Conservation (phyloP, 2,888 invertebrate species). For the Eristalis pertinax region DNA sequence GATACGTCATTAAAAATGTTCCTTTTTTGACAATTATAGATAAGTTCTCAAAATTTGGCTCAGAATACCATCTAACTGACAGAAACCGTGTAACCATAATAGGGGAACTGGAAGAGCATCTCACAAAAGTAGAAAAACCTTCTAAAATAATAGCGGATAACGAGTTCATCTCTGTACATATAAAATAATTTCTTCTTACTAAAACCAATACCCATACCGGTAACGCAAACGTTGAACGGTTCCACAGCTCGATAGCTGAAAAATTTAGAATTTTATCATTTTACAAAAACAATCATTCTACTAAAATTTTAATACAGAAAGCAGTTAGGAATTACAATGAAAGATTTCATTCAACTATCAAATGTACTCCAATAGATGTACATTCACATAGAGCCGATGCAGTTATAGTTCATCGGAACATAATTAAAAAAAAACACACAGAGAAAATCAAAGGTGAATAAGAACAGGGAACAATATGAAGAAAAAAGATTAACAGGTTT, state of each 20-base stretch:
- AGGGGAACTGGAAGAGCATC: slow-evolving; percentile 37
- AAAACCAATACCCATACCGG: slow-evolving; percentile 3
- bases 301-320: slow-evolving; percentile 51
- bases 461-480: slow-evolving; percentile 20
- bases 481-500: slow-evolving; percentile 10
- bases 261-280: slow-evolving; percentile 42
- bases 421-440: slow-evolving; percentile 40
- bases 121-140: slow-evolving; percentile 58
- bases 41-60: slow-evolving; percentile 63
- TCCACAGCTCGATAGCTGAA: slow-evolving; percentile 7
- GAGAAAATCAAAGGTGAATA: slow-evolving; percentile 45
- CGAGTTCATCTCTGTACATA: too few species aligned
- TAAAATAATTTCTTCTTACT: too few species aligned
- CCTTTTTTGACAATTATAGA: slow-evolving; percentile 58
- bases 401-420: slow-evolving; percentile 39
- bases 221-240: slow-evolving; percentile 5
- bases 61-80: slow-evolving; percentile 40
- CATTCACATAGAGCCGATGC: slow-evolving; percentile 50
- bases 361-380: slow-evolving; percentile 53
- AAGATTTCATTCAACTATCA: slow-evolving; percentile 66
- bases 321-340: slow-evolving; percentile 66
- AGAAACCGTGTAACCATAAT: slow-evolving; percentile 45
- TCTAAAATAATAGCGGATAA: too few species aligned
- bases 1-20: not conserved
- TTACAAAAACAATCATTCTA: slow-evolving; percentile 33